These are phyloP conservation scores for Prenolepis imparis DNA, from an alignment of 2,888 invertebrate genomes.

Conservation along the genomic window DNA sequence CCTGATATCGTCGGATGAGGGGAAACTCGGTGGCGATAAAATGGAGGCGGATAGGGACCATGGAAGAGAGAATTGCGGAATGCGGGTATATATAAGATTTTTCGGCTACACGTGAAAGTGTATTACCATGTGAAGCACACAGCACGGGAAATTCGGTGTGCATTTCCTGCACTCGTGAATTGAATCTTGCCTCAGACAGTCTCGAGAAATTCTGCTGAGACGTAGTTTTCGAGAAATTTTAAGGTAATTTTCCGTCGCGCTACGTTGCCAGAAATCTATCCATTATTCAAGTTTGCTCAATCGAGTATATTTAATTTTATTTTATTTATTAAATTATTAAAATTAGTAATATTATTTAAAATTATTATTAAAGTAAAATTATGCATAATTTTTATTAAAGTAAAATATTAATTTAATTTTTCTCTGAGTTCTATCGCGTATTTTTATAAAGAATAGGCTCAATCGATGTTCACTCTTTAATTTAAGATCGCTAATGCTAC, in stretches of 20 bases:
- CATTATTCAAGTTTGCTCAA: not conserved
- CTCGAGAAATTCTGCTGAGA: slow-evolving; percentile 25
- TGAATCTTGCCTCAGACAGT: slow-evolving; percentile 29
- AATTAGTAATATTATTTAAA: not conserved
- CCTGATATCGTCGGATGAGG: slow-evolving; percentile 41
- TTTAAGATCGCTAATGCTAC: not conserved
- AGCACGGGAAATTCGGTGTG: slow-evolving; percentile 36
- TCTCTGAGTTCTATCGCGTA: no score
- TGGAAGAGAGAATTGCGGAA: slow-evolving; percentile 47
- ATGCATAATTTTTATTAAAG: not conserved
- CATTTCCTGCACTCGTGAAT: slow-evolving; percentile 41
- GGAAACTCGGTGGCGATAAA: slow-evolving; percentile 49
- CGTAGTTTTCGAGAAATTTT: not conserved
- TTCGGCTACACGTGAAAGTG: slow-evolving; percentile 21
- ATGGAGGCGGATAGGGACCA: not conserved
- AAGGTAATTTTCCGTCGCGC: not conserved
- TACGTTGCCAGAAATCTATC: not conserved
- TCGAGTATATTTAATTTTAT: no score
- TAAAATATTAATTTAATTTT: not conserved
- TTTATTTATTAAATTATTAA: not conserved
- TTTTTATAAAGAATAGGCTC: not conserved
- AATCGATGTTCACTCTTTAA: not conserved
- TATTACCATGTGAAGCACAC: slow-evolving; percentile 22
- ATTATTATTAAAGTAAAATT: not conserved
- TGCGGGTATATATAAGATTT: slow-evolving; percentile 48